phyloP scores from a whole-genome alignment of 1,140 invertebrate species.

The Oreohelix idahoensis region DNA sequence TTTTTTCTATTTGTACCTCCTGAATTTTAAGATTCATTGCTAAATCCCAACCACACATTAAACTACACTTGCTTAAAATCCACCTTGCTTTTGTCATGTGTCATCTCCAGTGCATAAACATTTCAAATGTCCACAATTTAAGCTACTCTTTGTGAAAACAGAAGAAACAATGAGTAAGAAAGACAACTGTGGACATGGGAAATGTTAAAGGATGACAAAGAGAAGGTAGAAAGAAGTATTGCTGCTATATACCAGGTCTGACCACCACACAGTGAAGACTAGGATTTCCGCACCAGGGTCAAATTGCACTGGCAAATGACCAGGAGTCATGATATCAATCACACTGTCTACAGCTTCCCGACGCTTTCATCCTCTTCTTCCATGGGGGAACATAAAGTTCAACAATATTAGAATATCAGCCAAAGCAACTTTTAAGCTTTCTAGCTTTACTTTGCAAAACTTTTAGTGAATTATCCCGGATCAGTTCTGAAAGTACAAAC shows the following conservation, averaged over 20 bases:
- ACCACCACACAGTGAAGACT: slow-evolving; percentile 36
- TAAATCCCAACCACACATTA: too few species aligned
- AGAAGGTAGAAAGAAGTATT: slow-evolving; percentile 28
- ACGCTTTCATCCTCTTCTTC: slow-evolving; percentile 36
- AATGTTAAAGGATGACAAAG: slow-evolving; percentile 35
- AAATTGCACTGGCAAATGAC: slow-evolving; percentile 41
- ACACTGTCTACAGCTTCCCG: slow-evolving; percentile 37
- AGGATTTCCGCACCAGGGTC: slow-evolving; percentile 39
- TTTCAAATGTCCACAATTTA: neutral
- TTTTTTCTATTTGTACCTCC: too few species aligned
- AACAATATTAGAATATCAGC: slow-evolving; percentile 36
- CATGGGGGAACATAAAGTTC: slow-evolving; percentile 38
- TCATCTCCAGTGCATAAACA: slow-evolving; percentile 32
- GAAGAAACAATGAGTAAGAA: neutral
- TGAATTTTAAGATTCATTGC: too few species aligned
- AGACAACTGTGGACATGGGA: slow-evolving; percentile 12
- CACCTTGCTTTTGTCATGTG: slow-evolving; percentile 18
- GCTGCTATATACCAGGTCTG: slow-evolving; percentile 40
- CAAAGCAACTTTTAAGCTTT: slow-evolving; percentile 11
- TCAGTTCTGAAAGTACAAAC: neutral
- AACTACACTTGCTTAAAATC: neutral
- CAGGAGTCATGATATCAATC: slow-evolving; percentile 40
- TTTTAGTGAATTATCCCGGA: slow-evolving; percentile 1
- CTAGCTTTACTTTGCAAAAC: neutral
- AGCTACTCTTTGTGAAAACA: neutral